Evolutionary conservation across 2,888 invertebrate genomes (phyloP), one percentile per base, ranked within the genome.

Genomic region (Mamestra brassicae): DNA sequence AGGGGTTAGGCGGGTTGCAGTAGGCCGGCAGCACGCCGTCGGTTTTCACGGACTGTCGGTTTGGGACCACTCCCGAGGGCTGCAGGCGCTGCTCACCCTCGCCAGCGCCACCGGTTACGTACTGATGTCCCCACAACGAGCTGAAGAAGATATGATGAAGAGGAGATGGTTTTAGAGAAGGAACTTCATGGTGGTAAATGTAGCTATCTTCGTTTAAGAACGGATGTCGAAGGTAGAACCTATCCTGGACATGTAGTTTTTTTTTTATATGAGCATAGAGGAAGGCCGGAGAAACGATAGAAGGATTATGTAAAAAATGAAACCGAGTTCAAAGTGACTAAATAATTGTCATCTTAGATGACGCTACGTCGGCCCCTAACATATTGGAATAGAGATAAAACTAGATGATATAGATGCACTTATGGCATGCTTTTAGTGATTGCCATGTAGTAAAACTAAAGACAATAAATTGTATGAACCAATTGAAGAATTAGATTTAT

Each of bases 1-100:
- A 99, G 0, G 99, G 99, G 94, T 99, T 99, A 3, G 99, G 99
- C 1, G 99, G 99, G 94, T 99, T 99, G 94, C 99, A 99, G 95
- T 99, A 99, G 36, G 99, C 99, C 0, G 99, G 99, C 76, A 99
- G 97, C 17, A 98, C 98, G 13, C 98, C 98, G 91, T 99, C 99
- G 5, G 98, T 98, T 95, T 99, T 99, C 66, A 99, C 97, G 93
- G 98, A 98, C 85, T 98, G 97, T 55, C 96, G 94, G 87, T 97
- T 98, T 66, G 97, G 97, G 50, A 97, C 86, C 17, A 94, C 86
- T 2, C 97, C 97, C 52, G 97, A 97, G 6, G 97, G 97, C 78
- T 96, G 97, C 66, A 98, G 93, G 3, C 97, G 97, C 91, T 98
- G 98, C 74, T 97, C 97, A 57, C 98, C 98, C 92, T 98, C 98